Evolutionary conservation across 2,113 vertebrate genomes (phyloP).

Genomic region (Rattus rattus): DNA sequence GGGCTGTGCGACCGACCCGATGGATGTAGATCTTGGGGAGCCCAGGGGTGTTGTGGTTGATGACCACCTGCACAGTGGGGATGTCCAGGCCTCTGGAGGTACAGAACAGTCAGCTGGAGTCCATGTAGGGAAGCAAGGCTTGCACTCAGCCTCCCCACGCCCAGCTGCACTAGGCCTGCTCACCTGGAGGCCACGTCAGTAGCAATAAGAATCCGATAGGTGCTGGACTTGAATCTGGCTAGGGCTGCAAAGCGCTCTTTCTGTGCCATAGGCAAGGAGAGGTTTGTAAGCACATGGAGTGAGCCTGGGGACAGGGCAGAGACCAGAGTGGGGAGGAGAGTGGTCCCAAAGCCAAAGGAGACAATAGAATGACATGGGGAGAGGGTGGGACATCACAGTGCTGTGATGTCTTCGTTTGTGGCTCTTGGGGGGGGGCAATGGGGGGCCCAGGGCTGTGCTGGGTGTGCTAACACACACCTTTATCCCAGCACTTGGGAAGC

Average conservation of each 20-base stretch:
- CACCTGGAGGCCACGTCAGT: constrained; percentile 97
- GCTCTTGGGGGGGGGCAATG: no score
- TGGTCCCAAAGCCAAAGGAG: not conserved
- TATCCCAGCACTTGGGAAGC: not conserved
- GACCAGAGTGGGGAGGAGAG: not conserved
- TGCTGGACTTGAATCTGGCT: constrained; percentile 97
- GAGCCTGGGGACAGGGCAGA: not conserved
- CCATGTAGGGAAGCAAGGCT: fast-evolving
- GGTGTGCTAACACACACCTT: not conserved
- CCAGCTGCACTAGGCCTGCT: not conserved
- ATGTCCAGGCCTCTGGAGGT: constrained; percentile 94
- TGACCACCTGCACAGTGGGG: constrained; percentile 95
- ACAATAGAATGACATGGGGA: no score
- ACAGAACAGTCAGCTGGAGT: not conserved
- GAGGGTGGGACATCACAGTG: not conserved
- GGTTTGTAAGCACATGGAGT: fast-evolving
- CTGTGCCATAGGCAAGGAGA: constrained; percentile 77
- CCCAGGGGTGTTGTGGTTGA: constrained; percentile 97
- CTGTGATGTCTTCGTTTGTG: not conserved
- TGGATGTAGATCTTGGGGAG: constrained; percentile 97
- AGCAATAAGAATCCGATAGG: constrained; percentile 96
- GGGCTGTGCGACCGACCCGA: constrained; percentile 94
- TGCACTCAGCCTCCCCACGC: not conserved
- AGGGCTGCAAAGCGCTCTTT: constrained; percentile 95
- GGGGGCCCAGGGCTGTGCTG: not conserved